These are phyloP conservation scores for Ondatra zibethicus DNA, from an alignment of 2,113 vertebrate genomes.

Conservation along the genomic window DNA sequence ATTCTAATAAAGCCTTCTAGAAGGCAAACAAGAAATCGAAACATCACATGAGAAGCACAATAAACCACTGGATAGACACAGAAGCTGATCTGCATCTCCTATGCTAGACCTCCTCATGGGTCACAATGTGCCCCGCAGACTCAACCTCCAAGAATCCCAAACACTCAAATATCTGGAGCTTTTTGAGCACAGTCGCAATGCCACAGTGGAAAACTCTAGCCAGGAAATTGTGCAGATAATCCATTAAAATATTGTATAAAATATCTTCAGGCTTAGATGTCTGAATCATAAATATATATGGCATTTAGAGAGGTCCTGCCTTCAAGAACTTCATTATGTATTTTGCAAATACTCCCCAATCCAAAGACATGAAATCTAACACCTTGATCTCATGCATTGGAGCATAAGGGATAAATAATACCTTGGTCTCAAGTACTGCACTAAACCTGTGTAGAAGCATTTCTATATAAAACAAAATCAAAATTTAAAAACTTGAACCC, in stretches of 20 bases:
- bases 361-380: neutral
- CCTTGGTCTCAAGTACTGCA: neutral
- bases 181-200: neutral
- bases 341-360: neutral
- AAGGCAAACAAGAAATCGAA: constrained; percentile 1
- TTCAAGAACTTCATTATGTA: neutral
- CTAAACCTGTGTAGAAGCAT: neutral
- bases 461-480: neutral
- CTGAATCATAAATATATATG: neutral
- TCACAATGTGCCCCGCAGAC: neutral
- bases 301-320: neutral
- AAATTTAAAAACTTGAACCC: neutral
- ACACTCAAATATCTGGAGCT: neutral
- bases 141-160: neutral
- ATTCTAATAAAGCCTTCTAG: constrained; percentile 36
- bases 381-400: neutral
- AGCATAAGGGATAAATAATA: neutral
- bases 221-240: neutral
- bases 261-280: neutral
- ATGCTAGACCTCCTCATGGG: neutral
- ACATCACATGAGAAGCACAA: neutral
- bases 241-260: neutral
- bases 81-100: neutral
- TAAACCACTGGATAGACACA: neutral
- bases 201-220: neutral